Base-by-base conservation (phyloP, 2,797 vertebrate genomes). In the Pangasius larnaudii region DNA sequence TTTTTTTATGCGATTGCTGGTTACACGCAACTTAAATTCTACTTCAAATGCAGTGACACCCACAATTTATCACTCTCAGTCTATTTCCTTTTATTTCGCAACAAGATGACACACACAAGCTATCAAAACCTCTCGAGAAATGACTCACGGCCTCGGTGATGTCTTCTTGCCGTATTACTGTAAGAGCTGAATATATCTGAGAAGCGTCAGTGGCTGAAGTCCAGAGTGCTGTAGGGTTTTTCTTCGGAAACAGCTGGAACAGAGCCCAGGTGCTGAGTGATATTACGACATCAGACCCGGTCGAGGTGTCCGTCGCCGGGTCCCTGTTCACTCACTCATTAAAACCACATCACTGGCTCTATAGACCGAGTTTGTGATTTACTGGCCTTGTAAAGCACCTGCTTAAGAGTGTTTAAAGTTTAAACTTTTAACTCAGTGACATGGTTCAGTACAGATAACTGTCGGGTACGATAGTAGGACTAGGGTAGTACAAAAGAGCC, bases 181-280 rank as follows among this genome's bases (percentile, higher is more conserved):
- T 56, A 10, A 27, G 13, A n/a, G 30, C 39, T 39, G 84, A 11
- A 58, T 8, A 58, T 33, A 36, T 33, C 46, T 7, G 10, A 53
- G 79, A 18, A 42, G 36, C 4, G 1, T 65, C 42, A 84, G 19
- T 16, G 87, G 74, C 74, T 59, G 27, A 82, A 69, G 24, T 87
- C 72, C 67, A 81, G 39, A 46, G 53, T 10, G 39, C 36, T 67
- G 6, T 36, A 85, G 63, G 53, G 33, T 42, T 77, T 91, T 84
- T 61, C 5, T 1, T 77, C 63, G 33, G 65, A 85, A 85, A 13
- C 65, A 72, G 53, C 74, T 88, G 86, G 72, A 89, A 63, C 18
- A 10, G 49, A 58, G 85, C 85, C 84, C 74, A 86, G 82, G 14
- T 39, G n/a, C 58, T 10, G 46, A 69, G 58, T 5, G 16, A 79